A percentile compares a stretch with the other conserved stretches of the same genome.
Evolutionary conservation across 2,113 vertebrate genomes (phyloP).

Genomic region (Pogona vitticeps): DNA sequence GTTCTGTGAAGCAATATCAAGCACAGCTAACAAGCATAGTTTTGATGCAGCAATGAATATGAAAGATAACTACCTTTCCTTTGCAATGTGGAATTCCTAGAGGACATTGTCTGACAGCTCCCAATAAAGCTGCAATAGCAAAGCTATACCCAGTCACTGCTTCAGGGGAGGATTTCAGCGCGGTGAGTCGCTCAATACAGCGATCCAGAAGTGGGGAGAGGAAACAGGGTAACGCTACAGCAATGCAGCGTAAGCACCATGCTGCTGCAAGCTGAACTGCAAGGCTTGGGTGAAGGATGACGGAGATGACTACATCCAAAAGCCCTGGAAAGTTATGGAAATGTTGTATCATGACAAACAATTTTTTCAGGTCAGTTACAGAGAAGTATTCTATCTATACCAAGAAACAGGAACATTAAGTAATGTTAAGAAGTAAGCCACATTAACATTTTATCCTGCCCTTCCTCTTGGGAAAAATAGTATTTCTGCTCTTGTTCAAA

Average conservation of each 20-base stretch:
- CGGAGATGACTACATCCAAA: slow-evolving; percentile 85
- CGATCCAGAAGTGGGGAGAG: slow-evolving; percentile 84
- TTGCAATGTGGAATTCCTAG: slow-evolving; percentile 91
- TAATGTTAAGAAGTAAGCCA: background rate
- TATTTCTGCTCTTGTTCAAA: background rate
- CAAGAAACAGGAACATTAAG: background rate
- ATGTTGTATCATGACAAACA: background rate
- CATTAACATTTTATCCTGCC: background rate
- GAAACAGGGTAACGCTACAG: slow-evolving; percentile 83
- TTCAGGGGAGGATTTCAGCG: slow-evolving; percentile 86
- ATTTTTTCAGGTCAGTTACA: background rate
- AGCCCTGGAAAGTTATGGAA: slow-evolving; percentile 76
- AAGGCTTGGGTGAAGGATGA: slow-evolving; percentile 82
- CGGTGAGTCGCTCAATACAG: slow-evolving; percentile 83
- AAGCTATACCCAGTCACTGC: slow-evolving; percentile 90
- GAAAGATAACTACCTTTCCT: slow-evolving; percentile 81
- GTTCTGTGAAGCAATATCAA: background rate
- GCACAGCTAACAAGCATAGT: background rate
- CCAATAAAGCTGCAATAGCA: slow-evolving; percentile 88
- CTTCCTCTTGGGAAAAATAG: background rate
- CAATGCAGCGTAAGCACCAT: slow-evolving; percentile 90
- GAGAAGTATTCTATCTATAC: background rate
- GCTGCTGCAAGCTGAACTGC: slow-evolving; percentile 85
- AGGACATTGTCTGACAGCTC: slow-evolving; percentile 86
- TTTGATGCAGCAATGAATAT: background rate